phyloP scores from a whole-genome alignment of 2,113 vertebrate genomes.

The Vireo altiloquus region DNA sequence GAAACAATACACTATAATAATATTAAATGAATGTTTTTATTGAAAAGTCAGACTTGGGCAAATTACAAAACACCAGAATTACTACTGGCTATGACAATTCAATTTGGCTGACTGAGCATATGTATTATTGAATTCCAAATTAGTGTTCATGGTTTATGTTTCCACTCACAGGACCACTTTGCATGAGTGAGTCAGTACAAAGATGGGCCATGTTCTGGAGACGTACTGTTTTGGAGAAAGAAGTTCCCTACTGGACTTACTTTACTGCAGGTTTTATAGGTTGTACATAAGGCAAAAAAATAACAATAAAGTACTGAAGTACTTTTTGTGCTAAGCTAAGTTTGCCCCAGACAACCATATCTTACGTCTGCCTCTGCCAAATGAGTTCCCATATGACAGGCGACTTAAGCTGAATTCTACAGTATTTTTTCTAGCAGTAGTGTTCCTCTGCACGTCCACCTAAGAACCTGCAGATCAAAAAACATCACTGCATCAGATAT shows the following conservation, averaged over 20 bases:
- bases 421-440: not conserved
- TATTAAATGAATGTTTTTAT: not conserved
- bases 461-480: not conserved
- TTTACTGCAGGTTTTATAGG: not conserved
- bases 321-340: not conserved
- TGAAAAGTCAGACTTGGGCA: not conserved
- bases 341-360: not conserved
- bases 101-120: not conserved
- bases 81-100: not conserved
- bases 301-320: not conserved
- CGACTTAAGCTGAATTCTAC: rapidly evolving
- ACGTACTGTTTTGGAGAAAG: not conserved
- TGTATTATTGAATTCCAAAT: not conserved
- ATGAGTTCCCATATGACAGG: not conserved
- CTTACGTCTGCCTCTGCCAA: not conserved
- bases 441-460: rapidly evolving
- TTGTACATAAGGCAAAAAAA: not conserved
- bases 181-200: not conserved
- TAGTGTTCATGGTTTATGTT: not conserved
- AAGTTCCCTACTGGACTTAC: not conserved
- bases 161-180: not conserved
- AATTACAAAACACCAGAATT: not conserved
- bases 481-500: not conserved
- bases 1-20: not conserved
- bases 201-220: not conserved